Evolutionary conservation across 2,888 invertebrate genomes (phyloP), one percentile per base, ranked within the genome.

Genomic region (Cheilosia vernalis): DNA sequence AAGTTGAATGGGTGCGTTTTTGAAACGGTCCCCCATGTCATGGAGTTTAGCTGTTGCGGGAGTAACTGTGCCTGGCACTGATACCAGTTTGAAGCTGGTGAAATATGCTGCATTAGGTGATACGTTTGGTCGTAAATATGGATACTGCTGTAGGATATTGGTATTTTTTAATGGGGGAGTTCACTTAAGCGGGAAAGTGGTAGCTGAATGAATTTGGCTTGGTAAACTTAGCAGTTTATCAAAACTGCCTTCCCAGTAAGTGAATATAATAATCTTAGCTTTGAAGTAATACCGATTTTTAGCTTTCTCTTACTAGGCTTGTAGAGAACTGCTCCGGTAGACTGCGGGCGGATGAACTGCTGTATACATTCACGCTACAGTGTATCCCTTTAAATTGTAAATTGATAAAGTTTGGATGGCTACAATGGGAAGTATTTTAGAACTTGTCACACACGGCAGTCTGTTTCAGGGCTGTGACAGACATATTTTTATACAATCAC

Each of bases 1-100:
- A 66, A 60, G 60, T 72, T 47, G 27, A 78, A 78, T 61, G 56
- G 78, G 78, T 67, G 72, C 67, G 73, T 78, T 83, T 33, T 47
- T 53, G 4, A 33, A 33, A 19, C 17, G 40, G 56, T 56, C 61
- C 42, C 40, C 42, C 47, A 60, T 60, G 53, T 77, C 72, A 33
- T 53, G 10, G 40, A 66, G 55, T 74, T 67, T 53, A 78, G 55
- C 56, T 74, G 55, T n/a, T 15, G 17, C 6, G 51, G 17, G 24
- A 56, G 60, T 37, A 44, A n/a, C 27, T 55, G 24, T 40, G 7
- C 30, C 4, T 33, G 27, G 30, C 51, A 53, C 6, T 55, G 30
- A 55, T 63, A 63, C 73, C 55, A 40, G 73, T 63, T 63, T 33
- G 24, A 24, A 44, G 33, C 21, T 51, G 15, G 42, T 19, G 55